Percentiles rank a stretch among this genome's conserved stretches.
phyloP scores from a whole-genome alignment of 1,140 invertebrate species.

The Rhopalosiphum padi region DNA sequence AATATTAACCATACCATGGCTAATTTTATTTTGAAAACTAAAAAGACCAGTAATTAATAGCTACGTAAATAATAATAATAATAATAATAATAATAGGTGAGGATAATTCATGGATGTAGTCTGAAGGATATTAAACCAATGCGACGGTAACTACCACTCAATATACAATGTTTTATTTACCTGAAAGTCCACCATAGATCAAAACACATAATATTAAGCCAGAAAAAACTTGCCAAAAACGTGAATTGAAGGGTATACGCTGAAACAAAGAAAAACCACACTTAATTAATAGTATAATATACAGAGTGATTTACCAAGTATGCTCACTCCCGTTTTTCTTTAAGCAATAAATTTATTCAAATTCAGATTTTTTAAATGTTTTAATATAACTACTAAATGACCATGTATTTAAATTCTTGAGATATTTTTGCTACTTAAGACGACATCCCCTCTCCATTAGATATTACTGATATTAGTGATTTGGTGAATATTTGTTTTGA shows the following conservation, averaged over 20 bases:
- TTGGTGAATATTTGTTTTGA: too few species aligned
- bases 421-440: neutral
- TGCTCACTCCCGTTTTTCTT: neutral
- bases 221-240: constrained; percentile 85
- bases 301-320: neutral
- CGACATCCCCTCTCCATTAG: too few species aligned
- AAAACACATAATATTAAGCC: constrained; percentile 90
- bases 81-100: too few species aligned
- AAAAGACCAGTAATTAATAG: too few species aligned
- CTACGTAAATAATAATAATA: too few species aligned
- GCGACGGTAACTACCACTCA: neutral
- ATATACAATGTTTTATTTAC: constrained; percentile 66
- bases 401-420: neutral
- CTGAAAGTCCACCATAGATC: constrained; percentile 88
- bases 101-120: too few species aligned
- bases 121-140: neutral
- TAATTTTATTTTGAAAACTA: too few species aligned
- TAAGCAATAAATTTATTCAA: neutral
- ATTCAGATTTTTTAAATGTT: neutral
- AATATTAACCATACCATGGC: too few species aligned
- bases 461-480: too few species aligned
- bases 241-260: constrained; percentile 83
- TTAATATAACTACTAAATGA: neutral
- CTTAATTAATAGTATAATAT: neutral
- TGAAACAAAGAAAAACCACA: constrained; percentile 64